Conservation (phyloP, 2,797 vertebrate genomes). For the Morus bassanus region DNA sequence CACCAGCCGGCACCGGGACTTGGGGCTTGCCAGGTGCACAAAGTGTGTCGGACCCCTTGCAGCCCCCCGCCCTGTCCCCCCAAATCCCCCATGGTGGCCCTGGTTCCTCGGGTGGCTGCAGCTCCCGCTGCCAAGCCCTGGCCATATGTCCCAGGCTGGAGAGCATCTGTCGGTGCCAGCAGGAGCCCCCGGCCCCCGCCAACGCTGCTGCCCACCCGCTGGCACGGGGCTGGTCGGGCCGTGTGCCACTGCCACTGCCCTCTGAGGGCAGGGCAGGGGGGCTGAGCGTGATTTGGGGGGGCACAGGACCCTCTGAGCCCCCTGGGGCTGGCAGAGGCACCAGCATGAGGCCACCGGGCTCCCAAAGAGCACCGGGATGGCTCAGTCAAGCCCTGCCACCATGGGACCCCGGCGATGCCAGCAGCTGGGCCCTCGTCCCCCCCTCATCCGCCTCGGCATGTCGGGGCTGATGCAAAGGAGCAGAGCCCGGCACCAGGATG, state of each 20-base stretch:
- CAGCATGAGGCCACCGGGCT: background rate
- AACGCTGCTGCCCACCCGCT: background rate
- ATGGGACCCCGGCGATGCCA: background rate
- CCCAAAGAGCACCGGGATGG: background rate
- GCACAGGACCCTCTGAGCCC: background rate
- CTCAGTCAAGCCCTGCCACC: background rate
- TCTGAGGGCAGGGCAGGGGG: background rate
- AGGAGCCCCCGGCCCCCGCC: background rate
- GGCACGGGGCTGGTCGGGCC: background rate
- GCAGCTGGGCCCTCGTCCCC: rapidly evolving
- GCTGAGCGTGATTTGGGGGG: background rate
- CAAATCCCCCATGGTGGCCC: background rate
- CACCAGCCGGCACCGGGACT: too few species aligned
- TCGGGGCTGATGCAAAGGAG: rapidly evolving
- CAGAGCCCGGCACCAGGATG: background rate
- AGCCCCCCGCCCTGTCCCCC: background rate
- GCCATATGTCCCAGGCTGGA: slow-evolving; percentile 8
- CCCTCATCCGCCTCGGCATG: rapidly evolving
- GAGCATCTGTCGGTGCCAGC: background rate
- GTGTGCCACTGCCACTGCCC: background rate
- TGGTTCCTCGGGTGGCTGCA: background rate
- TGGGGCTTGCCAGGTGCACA: background rate
- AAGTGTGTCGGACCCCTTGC: background rate
- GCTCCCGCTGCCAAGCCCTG: background rate
- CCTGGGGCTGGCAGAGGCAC: background rate